Percentiles rank a stretch among this genome's conserved stretches.
Evolutionary conservation across 1,140 invertebrate species (phyloP).

Genomic region (Globodera ellingtonae): DNA sequence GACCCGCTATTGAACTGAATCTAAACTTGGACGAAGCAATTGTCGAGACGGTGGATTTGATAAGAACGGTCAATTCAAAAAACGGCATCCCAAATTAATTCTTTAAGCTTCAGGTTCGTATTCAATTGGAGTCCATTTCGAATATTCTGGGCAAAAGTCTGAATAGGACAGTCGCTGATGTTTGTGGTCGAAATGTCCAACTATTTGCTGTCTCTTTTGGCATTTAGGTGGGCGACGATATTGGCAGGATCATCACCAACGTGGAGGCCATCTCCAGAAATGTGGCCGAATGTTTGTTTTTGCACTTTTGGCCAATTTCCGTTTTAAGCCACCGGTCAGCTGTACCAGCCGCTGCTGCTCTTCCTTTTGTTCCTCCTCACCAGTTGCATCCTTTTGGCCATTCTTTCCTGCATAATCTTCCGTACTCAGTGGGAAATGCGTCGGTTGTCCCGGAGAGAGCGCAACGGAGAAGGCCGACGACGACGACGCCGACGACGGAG

Average conservation of each 20-base stretch:
- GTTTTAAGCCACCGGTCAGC: conserved; percentile 16
- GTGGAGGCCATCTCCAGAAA: conserved; percentile 25
- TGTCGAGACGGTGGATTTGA: conserved; percentile 24
- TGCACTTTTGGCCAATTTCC: background rate
- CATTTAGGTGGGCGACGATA: conserved; percentile 24
- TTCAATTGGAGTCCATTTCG: conserved; percentile 16
- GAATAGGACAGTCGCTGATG: conserved; percentile 23
- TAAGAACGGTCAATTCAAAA: conserved; percentile 14
- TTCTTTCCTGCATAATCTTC: conserved; percentile 19
- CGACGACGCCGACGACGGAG: too few relatives aligned
- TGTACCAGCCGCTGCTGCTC: conserved; percentile 25
- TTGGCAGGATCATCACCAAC: conserved; percentile 21
- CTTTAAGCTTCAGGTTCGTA: background rate
- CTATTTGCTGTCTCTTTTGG: background rate
- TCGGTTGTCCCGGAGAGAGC: background rate
- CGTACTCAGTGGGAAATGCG: conserved; percentile 16
- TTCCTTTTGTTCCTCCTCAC: conserved; percentile 20
- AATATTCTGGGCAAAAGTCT: conserved; percentile 3
- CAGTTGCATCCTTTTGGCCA: conserved; percentile 11
- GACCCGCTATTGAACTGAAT: conserved; percentile 23
- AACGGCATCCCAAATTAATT: background rate
- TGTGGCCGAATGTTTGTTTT: conserved; percentile 7
- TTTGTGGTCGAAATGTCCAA: background rate
- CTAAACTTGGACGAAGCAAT: conserved; percentile 28
- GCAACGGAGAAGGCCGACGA: background rate